phyloP scores from a whole-genome alignment of 2,888 invertebrate genomes.

The Dromius quadrimaculatus region DNA sequence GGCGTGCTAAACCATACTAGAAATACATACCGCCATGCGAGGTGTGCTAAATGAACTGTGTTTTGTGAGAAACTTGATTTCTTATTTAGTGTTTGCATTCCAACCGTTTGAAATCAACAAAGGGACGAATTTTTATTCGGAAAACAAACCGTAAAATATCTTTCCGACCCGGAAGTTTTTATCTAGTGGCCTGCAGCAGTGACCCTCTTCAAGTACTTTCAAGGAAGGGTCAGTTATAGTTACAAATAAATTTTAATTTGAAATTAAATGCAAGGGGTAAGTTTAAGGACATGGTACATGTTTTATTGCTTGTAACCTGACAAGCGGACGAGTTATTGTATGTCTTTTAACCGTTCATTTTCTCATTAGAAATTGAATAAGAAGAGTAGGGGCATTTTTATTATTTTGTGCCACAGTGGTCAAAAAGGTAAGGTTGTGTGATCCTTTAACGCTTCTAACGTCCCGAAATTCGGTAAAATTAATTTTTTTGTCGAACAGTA shows the following conservation, averaged over 20 bases:
- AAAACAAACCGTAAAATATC: conserved; percentile 33
- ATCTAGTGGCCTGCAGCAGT: conserved; percentile 6
- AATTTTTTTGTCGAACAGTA: too few relatives aligned
- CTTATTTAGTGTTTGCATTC: conserved; percentile 13
- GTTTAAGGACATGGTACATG: conserved; percentile 28
- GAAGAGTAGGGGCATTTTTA: conserved; percentile 45
- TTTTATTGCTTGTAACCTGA: conserved; percentile 47
- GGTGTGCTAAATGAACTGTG: too few relatives aligned
- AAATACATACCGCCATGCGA: too few relatives aligned
- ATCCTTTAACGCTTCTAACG: conserved; percentile 28
- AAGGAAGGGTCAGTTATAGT: conserved; percentile 46
- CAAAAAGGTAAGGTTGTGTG: background rate
- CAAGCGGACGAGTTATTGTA: conserved; percentile 31
- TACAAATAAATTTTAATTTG: conserved; percentile 50
- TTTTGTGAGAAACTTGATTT: conserved; percentile 34
- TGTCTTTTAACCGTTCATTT: conserved; percentile 41
- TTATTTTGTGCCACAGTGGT: conserved; percentile 27
- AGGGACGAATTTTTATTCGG: conserved; percentile 10
- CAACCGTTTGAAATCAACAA: conserved; percentile 18
- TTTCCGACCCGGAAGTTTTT: conserved; percentile 12
- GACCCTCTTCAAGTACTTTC: conserved; percentile 34
- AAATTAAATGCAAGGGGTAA: conserved; percentile 46
- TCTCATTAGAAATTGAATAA: conserved; percentile 37
- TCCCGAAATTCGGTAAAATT: too few relatives aligned
- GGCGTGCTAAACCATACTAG: too few relatives aligned